Conservation (phyloP, 2,113 vertebrate genomes). For the Macaca fascicularis region T2T-MFA8v1.1 NC_088378.1:19386001-19386500, state of each 20-base stretch:
- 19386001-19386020: not conserved
- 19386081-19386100: not conserved
- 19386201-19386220: not conserved
- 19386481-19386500: not conserved
- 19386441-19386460: not conserved
- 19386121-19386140: not conserved
- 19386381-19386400: not conserved
- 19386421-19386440: not conserved
- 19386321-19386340: not conserved
- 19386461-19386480: not conserved
- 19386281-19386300: not conserved
- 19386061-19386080: not conserved
- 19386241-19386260: not conserved
- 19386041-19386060: not conserved
- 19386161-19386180: not conserved
- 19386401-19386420: not conserved
- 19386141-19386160: not conserved
- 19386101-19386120: not conserved
- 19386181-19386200: not conserved
- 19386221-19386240: not conserved
- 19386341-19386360: not conserved
- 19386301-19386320: not conserved
- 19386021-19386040: not conserved
- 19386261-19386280: not conserved
- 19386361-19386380: not conserved